Evolutionary conservation across 2,888 invertebrate genomes (phyloP).

Genomic region (Spatulosminthurus flaviceps): DNA sequence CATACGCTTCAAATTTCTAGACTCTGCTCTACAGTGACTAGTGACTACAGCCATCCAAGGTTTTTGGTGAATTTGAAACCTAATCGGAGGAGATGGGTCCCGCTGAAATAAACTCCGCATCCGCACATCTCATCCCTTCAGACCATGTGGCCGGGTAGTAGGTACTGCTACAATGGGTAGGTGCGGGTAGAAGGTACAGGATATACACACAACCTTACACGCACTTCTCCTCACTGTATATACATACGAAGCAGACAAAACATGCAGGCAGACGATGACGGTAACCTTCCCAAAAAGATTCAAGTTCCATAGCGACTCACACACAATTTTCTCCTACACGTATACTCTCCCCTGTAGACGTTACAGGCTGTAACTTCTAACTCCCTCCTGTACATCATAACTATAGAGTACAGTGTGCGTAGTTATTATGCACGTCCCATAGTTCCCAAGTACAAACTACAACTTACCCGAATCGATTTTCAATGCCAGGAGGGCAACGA

Average conservation of each 20-base stretch:
- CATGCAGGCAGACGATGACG: background rate
- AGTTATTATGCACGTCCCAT: conserved; percentile 17
- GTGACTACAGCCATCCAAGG: too few species aligned
- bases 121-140: conserved; percentile 21
- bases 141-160: conserved; percentile 23
- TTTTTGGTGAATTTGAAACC: background rate
- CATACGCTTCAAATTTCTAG: too few species aligned
- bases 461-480: conserved; percentile 63
- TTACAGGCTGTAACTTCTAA: too few species aligned
- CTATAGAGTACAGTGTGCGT: conserved; percentile 33
- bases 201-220: too few species aligned
- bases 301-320: background rate
- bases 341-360: too few species aligned
- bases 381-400: background rate
- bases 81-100: background rate
- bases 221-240: too few species aligned
- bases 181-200: too few species aligned
- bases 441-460: conserved; percentile 13
- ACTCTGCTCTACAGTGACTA: background rate
- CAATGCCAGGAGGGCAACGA: conserved; percentile 63
- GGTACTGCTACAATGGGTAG: too few species aligned
- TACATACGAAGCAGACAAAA: too few species aligned
- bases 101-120: conserved; percentile 32
- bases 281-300: background rate
- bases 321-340: background rate